Percentiles rank a stretch among this genome's conserved stretches.
These are phyloP conservation scores for Trimorus sp. DNA, from an alignment of 2,888 invertebrate species.

Conservation along the genomic window DNA sequence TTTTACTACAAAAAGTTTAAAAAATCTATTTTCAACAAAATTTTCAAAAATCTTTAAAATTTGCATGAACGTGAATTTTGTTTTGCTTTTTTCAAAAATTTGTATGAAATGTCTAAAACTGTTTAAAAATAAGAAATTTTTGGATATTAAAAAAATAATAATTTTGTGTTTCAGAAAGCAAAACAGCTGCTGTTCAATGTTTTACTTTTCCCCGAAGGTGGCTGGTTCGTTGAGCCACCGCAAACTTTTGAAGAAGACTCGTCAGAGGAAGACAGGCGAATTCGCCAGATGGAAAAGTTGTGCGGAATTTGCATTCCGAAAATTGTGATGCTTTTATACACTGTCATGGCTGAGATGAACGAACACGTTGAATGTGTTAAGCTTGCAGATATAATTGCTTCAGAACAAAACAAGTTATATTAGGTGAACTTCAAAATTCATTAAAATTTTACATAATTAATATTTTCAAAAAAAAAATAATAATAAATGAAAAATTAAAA, in stretches of 20 bases:
- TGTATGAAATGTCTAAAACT: too few relatives aligned
- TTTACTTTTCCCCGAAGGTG: constrained; percentile 92
- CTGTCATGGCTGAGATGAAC: constrained; percentile 89
- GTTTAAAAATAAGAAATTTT: too few relatives aligned
- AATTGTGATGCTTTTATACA: constrained; percentile 89
- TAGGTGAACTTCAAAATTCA: too few relatives aligned
- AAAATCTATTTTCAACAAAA: too few relatives aligned
- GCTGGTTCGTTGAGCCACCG: constrained; percentile 92
- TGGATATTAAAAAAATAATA: too few relatives aligned
- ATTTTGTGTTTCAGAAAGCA: constrained; percentile 83
- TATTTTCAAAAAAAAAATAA: too few relatives aligned
- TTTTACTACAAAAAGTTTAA: too few relatives aligned
- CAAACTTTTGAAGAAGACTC: constrained; percentile 82
- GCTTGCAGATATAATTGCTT: constrained; percentile 90
- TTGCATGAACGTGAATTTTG: too few relatives aligned
- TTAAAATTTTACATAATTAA: too few relatives aligned
- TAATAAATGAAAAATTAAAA: too few relatives aligned
- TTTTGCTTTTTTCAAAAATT: too few relatives aligned
- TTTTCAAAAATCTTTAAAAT: too few relatives aligned
- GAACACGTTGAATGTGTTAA: constrained; percentile 89
- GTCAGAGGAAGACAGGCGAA: constrained; percentile 83
- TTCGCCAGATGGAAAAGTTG: constrained; percentile 88
- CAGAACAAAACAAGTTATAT: constrained; percentile 90
- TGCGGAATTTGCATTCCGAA: constrained; percentile 93
- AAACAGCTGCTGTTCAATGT: constrained; percentile 92